Evolutionary conservation across 2,888 invertebrate species (phyloP).

Genomic region (Ditula angustiorana): DNA sequence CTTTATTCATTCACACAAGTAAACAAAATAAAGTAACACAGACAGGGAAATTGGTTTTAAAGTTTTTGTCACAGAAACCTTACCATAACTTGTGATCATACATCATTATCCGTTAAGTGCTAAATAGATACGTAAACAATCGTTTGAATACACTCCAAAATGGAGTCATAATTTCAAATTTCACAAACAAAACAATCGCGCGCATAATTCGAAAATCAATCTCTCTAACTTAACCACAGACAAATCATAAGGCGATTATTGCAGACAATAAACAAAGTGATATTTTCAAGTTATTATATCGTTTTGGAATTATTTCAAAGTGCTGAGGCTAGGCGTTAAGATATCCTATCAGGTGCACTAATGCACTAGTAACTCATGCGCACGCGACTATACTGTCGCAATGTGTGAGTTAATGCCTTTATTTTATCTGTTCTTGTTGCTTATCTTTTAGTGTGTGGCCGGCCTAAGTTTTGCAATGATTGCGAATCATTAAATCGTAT

Average conservation of each 20-base stretch:
- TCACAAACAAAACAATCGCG: not conserved
- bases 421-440: constrained; percentile 26
- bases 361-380: constrained; percentile 81
- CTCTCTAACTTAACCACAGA: constrained; percentile 38
- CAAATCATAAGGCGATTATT: constrained; percentile 54
- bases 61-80: no score
- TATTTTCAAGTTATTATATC: constrained; percentile 37
- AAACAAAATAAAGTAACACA: no score
- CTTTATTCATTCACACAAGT: no score
- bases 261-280: constrained; percentile 55
- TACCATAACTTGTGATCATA: no score
- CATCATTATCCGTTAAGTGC: not conserved
- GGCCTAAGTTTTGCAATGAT: constrained; percentile 8
- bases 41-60: no score
- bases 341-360: constrained; percentile 78
- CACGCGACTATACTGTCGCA: constrained; percentile 70
- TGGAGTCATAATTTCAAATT: not conserved
- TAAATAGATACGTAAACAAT: not conserved
- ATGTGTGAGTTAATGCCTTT: constrained; percentile 63
- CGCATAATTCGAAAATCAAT: constrained; percentile 24
- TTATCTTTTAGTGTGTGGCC: constrained; percentile 17
- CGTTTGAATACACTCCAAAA: not conserved
- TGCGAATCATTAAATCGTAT: not conserved
- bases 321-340: constrained; percentile 69
- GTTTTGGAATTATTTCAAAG: constrained; percentile 64